A percentile compares a stretch with the other conserved stretches of the same genome.
phyloP scores from a whole-genome alignment of 2,113 vertebrate species.

The Petrocephalus microphthalmus region DNA sequence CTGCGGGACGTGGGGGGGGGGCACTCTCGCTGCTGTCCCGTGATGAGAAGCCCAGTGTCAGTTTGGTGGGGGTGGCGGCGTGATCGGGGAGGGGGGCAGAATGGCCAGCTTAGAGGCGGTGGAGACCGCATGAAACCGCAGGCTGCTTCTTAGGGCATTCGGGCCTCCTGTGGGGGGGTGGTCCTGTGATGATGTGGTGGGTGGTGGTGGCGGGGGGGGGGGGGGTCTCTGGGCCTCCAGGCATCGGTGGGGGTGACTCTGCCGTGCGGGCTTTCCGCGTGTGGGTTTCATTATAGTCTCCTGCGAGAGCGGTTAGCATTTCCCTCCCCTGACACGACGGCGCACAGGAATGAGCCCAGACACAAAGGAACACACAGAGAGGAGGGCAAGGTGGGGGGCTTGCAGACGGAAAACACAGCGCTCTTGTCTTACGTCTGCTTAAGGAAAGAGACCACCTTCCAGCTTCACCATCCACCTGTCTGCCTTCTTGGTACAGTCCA shows the following conservation, averaged over 20 bases:
- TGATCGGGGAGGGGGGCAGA: background rate
- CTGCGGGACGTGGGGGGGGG: no score
- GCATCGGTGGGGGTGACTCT: slow-evolving; percentile 35
- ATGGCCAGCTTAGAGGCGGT: background rate
- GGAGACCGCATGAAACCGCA: background rate
- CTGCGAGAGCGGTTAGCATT: slow-evolving; percentile 36
- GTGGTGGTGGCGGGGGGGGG: no score
- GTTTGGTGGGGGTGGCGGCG: background rate
- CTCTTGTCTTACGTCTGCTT: background rate
- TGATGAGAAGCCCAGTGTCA: background rate
- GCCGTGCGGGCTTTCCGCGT: slow-evolving; percentile 45
- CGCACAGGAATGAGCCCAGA: background rate
- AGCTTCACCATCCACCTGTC: background rate
- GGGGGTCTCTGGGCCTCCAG: background rate
- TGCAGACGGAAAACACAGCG: background rate
- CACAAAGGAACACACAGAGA: background rate
- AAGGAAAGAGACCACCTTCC: background rate
- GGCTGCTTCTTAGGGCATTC: background rate
- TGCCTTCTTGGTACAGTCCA: background rate
- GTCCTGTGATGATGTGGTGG: background rate
- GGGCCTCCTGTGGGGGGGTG: no score
- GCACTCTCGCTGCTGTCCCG: background rate
- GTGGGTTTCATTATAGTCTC: slow-evolving; percentile 47
- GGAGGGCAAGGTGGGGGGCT: background rate
- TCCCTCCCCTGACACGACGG: slow-evolving; percentile 24